phyloP scores from a whole-genome alignment of 2,113 vertebrate genomes.

The Zapornia atra region DNA sequence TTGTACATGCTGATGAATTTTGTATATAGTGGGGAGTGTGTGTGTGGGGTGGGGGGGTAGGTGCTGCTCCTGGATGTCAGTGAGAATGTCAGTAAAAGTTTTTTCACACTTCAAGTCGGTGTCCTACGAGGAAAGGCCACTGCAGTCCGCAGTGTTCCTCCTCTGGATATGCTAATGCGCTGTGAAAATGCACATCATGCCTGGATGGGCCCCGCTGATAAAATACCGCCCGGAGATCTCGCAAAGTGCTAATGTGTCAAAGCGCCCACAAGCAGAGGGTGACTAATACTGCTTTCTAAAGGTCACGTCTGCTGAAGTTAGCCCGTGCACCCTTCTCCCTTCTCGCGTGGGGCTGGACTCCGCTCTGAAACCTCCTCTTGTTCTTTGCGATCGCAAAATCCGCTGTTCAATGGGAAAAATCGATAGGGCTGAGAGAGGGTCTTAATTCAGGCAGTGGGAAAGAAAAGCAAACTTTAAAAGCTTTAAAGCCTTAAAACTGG shows the following conservation, averaged over 20 bases:
- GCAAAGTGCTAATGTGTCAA: conserved; percentile 36
- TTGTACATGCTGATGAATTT: neutral
- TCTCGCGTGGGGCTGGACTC: neutral
- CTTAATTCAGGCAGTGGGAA: neutral
- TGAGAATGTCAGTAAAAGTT: neutral
- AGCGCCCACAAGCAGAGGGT: conserved; percentile 20
- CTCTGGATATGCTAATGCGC: conserved; percentile 53
- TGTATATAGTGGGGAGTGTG: neutral
- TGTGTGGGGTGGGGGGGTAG: too few relatives aligned
- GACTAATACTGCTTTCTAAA: conserved; percentile 36
- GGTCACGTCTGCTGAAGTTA: conserved; percentile 50
- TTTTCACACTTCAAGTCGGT: neutral
- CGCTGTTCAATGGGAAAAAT: neutral
- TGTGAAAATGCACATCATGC: conserved; percentile 64
- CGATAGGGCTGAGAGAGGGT: neutral
- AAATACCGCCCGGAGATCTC: conserved; percentile 46
- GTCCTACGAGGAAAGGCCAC: conserved; percentile 31
- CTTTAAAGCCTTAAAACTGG: neutral
- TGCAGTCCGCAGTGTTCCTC: neutral
- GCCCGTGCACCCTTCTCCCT: neutral
- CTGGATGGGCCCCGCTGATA: conserved; percentile 54
- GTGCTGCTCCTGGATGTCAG: neutral
- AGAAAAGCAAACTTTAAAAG: neutral
- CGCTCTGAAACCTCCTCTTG: neutral
- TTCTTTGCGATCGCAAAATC: neutral